Evolutionary conservation across 2,113 vertebrate genomes (phyloP).

Genomic region (Rissa tridactyla): DNA sequence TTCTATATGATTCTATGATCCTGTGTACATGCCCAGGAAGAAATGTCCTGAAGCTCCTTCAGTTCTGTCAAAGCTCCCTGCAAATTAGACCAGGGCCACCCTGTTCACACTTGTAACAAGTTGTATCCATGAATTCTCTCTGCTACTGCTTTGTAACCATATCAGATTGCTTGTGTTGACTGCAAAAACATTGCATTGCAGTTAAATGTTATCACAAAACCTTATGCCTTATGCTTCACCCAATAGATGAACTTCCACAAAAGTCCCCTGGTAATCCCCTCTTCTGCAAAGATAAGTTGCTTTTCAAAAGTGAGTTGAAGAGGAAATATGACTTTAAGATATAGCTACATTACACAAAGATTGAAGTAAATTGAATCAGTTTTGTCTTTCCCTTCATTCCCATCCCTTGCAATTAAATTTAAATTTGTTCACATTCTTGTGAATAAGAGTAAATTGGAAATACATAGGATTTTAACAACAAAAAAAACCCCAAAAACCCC

Average conservation of each 20-base stretch:
- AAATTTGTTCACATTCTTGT: background rate
- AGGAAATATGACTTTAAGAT: background rate
- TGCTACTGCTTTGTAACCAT: background rate
- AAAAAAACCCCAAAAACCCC: background rate
- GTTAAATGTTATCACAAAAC: background rate
- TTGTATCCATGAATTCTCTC: background rate
- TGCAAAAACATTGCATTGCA: background rate
- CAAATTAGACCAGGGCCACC: background rate
- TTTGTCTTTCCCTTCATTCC: background rate
- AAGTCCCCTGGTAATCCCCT: background rate
- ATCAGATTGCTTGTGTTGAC: background rate
- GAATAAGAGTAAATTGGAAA: background rate
- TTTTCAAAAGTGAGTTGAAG: background rate
- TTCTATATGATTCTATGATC: background rate
- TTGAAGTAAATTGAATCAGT: background rate
- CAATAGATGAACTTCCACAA: background rate
- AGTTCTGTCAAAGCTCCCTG: background rate
- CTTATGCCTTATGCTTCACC: background rate
- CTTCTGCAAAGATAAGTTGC: background rate
- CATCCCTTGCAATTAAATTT: background rate
- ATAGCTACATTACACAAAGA: background rate
- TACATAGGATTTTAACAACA: background rate
- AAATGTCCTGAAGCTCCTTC: background rate
- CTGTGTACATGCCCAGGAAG: background rate
- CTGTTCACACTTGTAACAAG: rapidly evolving